Percentiles rank a stretch among this genome's conserved stretches.
These are phyloP conservation scores for Menura novaehollandiae DNA, from an alignment of 2,113 vertebrate species.

Conservation along the genomic window DNA sequence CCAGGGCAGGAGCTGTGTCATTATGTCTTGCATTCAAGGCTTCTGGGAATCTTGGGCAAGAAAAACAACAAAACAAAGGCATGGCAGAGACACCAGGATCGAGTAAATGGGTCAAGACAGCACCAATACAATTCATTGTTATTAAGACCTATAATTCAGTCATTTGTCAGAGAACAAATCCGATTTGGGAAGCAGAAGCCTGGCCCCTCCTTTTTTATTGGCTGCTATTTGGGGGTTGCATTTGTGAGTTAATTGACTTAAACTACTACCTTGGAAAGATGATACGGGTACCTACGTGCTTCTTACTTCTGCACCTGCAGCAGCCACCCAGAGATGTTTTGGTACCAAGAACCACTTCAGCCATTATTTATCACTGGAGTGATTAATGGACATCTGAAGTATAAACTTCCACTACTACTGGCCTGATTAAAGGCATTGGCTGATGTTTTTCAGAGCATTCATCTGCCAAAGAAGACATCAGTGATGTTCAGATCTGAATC, in stretches of 20 bases:
- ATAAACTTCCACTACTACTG: neutral
- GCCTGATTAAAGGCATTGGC: neutral
- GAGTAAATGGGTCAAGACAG: conserved; percentile 34
- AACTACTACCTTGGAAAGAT: neutral
- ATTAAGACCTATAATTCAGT: conserved; percentile 18
- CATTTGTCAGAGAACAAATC: conserved; percentile 36
- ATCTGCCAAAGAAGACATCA: neutral
- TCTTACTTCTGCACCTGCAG: neutral
- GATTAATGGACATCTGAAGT: neutral
- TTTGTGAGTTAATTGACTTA: neutral
- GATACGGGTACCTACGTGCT: neutral
- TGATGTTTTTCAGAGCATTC: neutral
- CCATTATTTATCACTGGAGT: neutral
- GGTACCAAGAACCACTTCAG: neutral
- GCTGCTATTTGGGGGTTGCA: neutral
- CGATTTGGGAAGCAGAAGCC: conserved; percentile 3
- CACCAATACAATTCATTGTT: neutral
- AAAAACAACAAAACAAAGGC: conserved; percentile 48
- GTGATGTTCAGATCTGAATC: neutral
- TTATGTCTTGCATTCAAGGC: conserved; percentile 30
- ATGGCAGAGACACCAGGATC: conserved; percentile 30
- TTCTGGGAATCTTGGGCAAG: conserved; percentile 40
- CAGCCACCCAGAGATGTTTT: neutral
- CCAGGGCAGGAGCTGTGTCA: conserved; percentile 37
- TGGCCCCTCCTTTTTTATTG: conserved; percentile 2